These are phyloP conservation scores for Torymus aiolomorphi DNA, from an alignment of 2,888 invertebrate genomes.

Conservation along the genomic window DNA sequence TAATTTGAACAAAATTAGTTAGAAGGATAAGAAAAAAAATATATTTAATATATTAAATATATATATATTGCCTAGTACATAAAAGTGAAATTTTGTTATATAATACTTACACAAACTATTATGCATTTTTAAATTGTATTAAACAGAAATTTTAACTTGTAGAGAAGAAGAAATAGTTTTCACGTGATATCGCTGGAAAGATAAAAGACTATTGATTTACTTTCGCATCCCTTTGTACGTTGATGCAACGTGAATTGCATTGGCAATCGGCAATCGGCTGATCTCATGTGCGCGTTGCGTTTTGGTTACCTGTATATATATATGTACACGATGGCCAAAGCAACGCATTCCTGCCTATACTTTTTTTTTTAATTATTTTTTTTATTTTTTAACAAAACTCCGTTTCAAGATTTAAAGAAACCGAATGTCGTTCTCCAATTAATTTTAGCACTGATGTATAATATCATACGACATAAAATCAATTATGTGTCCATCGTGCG, in stretches of 20 bases:
- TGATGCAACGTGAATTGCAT: constrained; percentile 61
- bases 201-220: constrained; percentile 39
- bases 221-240: constrained; percentile 53
- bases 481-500: constrained; percentile 1
- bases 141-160: neutral
- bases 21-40: neutral
- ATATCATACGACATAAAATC: neutral
- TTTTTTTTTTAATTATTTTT: constrained; percentile 36
- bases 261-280: constrained; percentile 62
- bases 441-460: constrained; percentile 41
- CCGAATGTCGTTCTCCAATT: constrained; percentile 54
- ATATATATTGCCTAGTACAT: constrained; percentile 16
- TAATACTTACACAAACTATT: constrained; percentile 12
- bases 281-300: constrained; percentile 60
- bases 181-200: constrained; percentile 5
- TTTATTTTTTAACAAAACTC: constrained; percentile 43
- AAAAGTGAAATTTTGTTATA: constrained; percentile 1
- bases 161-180: constrained; percentile 21
- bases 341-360: constrained; percentile 55
- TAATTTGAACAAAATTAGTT: neutral
- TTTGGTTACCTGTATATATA: constrained; percentile 52
- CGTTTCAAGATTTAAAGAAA: constrained; percentile 45
- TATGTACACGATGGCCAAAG: constrained; percentile 52
- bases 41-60: neutral
- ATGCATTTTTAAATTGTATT: constrained; percentile 23